Evolutionary conservation across 2,113 vertebrate genomes (phyloP), one percentile per base, ranked within the genome.

Genomic region (Leuciscus idus): DNA sequence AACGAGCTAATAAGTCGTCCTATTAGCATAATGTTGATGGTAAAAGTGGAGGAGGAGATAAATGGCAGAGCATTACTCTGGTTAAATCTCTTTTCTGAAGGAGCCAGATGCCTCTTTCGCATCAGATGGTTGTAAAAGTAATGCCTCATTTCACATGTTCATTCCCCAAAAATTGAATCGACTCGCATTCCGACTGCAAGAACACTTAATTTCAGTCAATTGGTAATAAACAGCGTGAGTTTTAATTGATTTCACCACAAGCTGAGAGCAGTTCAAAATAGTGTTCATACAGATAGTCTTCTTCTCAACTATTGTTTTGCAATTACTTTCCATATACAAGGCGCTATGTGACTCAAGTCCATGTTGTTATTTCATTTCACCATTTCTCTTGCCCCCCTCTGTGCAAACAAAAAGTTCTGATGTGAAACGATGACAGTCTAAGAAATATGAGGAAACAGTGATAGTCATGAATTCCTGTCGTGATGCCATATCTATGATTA

Each of bases 281-380:
- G 86, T 68, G 64, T 73, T 82, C 77, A 70, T 33, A 73, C 66
- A 73, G 66, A 84, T 80, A 12, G 81, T 73, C 30, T 55, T 28
- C 50, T 21, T 61, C 79, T 84, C 66, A 57, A 90, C 90, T 91
- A 90, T 91, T 88, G 92, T 87, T 90, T 84, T 84, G 91, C 89
- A 93, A 92, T 93, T 91, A 92, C 92, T 81, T 73, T 90, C 91
- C 91, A 88, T 89, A 90, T 91, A 92, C 87, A 87, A 90, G 90
- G 91, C 90, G 92, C 90, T 82, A 82, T 91, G 89, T 92, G 92
- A 91, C 87, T 88, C 82, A 74, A 72, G 77, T 78, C 75, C 85
- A 83, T 87, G 85, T 81, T 86, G 80, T 85, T 75, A 85, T 84
- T 72, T 81, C 77, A 81, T 77, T 84, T 81, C 89, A 50, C 12